Percentiles rank a stretch among this genome's conserved stretches.
Evolutionary conservation across 2,888 invertebrate genomes (phyloP).

Genomic region (Tachystola acroxantha): DNA sequence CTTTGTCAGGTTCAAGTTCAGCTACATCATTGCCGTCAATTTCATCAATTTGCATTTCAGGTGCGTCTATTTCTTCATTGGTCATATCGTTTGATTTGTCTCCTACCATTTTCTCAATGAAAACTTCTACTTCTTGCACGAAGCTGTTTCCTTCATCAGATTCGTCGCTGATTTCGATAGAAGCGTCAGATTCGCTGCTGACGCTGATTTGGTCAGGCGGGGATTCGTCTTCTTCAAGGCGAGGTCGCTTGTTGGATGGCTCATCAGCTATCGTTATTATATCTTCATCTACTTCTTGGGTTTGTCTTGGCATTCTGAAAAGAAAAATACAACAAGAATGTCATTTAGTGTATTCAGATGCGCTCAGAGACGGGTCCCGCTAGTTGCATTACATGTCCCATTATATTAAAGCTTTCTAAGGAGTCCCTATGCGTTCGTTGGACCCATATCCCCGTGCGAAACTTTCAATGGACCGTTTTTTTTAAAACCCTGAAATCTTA

Average conservation of each 20-base stretch:
- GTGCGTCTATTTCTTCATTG: neutral
- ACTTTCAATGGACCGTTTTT: no score
- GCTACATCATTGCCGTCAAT: neutral
- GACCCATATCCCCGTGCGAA: no score
- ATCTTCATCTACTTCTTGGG: constrained; percentile 20
- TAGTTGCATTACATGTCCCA: no score
- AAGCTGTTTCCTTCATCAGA: constrained; percentile 28
- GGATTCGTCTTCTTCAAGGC: constrained; percentile 33
- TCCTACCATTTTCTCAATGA: constrained; percentile 6
- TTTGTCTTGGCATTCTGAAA: constrained; percentile 33
- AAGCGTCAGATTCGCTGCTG: constrained; percentile 48
- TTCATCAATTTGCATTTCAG: constrained; percentile 3
- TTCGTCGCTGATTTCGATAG: constrained; percentile 44
- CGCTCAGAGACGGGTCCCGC: no score
- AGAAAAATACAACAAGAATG: no score
- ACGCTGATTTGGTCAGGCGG: constrained; percentile 55
- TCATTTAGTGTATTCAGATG: no score
- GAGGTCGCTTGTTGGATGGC: constrained; percentile 42
- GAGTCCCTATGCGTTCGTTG: no score
- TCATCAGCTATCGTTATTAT: constrained; percentile 44
- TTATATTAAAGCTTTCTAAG: no score
- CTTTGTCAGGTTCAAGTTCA: neutral
- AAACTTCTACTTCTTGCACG: constrained; percentile 12
- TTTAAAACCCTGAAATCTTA: no score
- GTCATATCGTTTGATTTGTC: constrained; percentile 8